Conservation (phyloP, 92 coral and sea anemone genomes). For the Epizoanthus fatuus region DNA sequence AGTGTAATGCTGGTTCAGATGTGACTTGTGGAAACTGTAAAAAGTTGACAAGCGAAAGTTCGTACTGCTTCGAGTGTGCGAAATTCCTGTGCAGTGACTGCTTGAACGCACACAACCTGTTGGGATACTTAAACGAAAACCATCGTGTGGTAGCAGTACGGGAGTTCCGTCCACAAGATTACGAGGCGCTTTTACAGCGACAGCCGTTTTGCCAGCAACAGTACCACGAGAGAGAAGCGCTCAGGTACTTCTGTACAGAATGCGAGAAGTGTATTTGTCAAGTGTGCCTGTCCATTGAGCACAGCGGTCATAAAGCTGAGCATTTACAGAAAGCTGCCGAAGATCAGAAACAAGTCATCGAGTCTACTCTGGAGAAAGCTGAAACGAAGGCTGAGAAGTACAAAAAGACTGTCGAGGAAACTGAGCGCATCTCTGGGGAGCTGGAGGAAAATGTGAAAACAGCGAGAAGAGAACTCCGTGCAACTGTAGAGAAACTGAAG, state of each 20-base stretch:
- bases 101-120: background rate
- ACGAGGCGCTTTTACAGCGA: too few species aligned
- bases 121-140: background rate
- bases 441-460: background rate
- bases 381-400: too few species aligned
- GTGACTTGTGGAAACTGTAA: too few species aligned
- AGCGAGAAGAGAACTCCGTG: background rate
- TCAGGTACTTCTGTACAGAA: background rate
- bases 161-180: too few species aligned
- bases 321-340: background rate
- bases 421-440: background rate
- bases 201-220: too few species aligned
- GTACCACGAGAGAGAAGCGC: too few species aligned
- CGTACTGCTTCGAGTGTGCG: background rate
- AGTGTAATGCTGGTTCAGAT: background rate
- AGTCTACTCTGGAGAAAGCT: background rate
- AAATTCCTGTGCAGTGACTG: background rate
- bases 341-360: background rate
- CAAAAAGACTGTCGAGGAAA: background rate
- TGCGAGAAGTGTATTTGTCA: background rate
- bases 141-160: background rate
- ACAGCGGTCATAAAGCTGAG: background rate
- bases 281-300: background rate
- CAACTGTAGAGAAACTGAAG: background rate
- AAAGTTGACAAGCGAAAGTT: too few species aligned